A percentile compares a stretch with the other conserved stretches of the same genome.
These are phyloP conservation scores for Tillus elongatus DNA, from an alignment of 2,888 invertebrate genomes.

Conservation along the genomic window DNA sequence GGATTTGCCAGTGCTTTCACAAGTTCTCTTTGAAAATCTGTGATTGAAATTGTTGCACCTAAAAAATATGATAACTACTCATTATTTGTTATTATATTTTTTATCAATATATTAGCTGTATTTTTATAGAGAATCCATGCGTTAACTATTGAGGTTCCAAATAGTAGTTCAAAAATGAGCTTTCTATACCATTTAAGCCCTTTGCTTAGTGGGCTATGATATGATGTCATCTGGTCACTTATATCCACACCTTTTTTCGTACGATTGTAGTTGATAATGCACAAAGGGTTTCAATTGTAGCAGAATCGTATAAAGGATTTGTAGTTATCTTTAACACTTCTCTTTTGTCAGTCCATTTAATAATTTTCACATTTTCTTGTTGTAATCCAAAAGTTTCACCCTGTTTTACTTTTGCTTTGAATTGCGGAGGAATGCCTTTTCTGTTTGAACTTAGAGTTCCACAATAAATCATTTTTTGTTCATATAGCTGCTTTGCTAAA, in stretches of 20 bases:
- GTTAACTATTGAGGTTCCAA: background rate
- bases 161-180: conserved; percentile 3
- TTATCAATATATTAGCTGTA: too few species aligned
- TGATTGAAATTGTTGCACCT: conserved; percentile 1
- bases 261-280: background rate
- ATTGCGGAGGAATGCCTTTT: background rate
- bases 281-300: background rate
- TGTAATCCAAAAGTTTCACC: conserved; percentile 1
- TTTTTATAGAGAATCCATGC: conserved; percentile 2
- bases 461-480: background rate
- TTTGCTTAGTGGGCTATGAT: background rate
- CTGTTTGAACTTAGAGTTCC: background rate
- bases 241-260: background rate
- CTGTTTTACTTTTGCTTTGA: background rate
- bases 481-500: background rate
- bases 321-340: background rate
- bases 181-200: conserved; percentile 2
- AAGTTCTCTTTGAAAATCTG: background rate
- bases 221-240: conserved; percentile 1
- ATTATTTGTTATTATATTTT: too few species aligned
- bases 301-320: background rate
- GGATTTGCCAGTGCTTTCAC: background rate
- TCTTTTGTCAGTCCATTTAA: conserved; percentile 3
- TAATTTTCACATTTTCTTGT: background rate
- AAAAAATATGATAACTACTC: too few species aligned